Base-by-base conservation (phyloP, 2,113 vertebrate genomes). In the Tragelaphus imberbis region DNA sequence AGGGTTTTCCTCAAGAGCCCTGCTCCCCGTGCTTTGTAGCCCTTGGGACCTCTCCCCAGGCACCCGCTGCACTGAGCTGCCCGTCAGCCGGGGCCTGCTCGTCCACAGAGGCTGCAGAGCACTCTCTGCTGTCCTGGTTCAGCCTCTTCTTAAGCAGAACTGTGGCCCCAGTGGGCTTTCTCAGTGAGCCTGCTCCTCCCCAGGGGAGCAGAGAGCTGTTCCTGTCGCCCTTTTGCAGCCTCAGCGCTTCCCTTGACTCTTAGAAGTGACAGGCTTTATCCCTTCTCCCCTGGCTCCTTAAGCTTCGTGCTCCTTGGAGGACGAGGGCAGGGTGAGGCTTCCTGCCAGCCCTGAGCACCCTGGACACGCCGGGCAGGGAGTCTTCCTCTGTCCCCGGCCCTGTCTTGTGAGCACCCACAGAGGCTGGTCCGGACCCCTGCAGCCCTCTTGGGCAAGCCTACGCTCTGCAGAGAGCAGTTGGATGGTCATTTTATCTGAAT, bases 391-490 rank as follows among this genome's bases (percentile, higher is more conserved):
- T 71, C 19, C 79, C 11, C 11, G 47, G 16, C 55, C 28, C n/a
- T 3, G 1, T 65, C 55, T 30, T 6, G 2, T 61, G 75, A 58
- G 16, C 77, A 49, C 9, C 68, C 2, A 0, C 5, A 3, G 28
- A 59, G 3, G 13, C 47, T 51, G 79, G 21, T 55, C 56, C 11
- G 3, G 28, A 44, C 6, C 9, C 47, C 44, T 80, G 16, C 30
- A 59, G 36, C 23, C 53, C 40, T 65, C 33, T n/a, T 23, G 14
- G 28, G 5, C 49, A 47, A n/a, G 13, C 44, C 79, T 16, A 28
- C 30, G 17, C 36, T 77, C 59, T 81, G 30, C 21, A 47, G 80
- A 56, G 85, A 58, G 33, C 16, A 90, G 25, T 16, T 25, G 2
- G 13, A 25, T 71, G 3, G 17, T 63, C 53, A 51, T 44, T 77